Evolutionary conservation across 2,113 vertebrate genomes (phyloP).

Genomic region (Panthera tigris): DNA sequence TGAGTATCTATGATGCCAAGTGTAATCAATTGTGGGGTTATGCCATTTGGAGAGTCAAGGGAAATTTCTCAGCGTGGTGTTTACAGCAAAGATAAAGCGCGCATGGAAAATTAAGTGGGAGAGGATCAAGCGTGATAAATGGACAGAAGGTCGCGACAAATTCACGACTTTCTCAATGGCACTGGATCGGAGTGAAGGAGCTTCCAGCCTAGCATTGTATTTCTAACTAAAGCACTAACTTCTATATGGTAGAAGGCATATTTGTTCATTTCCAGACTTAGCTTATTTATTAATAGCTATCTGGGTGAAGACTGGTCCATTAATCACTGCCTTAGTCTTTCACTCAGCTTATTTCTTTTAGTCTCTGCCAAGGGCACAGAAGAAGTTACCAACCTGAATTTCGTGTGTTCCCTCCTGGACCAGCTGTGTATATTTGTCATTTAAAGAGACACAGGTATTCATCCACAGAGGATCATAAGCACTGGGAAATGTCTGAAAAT

Average conservation of each 20-base stretch:
- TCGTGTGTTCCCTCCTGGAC: background rate
- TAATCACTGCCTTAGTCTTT: background rate
- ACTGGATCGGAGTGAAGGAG: background rate
- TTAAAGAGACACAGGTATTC: background rate
- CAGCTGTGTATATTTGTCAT: background rate
- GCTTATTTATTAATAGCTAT: background rate
- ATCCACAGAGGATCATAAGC: background rate
- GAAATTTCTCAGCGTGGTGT: background rate
- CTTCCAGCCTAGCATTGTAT: background rate
- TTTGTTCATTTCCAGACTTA: background rate
- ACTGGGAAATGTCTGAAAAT: background rate
- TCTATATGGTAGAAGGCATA: background rate
- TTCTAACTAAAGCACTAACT: background rate
- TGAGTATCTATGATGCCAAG: background rate
- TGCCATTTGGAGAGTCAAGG: background rate
- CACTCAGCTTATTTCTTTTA: background rate
- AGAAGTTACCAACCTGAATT: background rate
- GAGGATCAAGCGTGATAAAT: background rate
- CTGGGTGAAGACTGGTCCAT: background rate
- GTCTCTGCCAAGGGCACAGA: background rate
- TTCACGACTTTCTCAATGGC: background rate
- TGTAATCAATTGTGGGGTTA: background rate
- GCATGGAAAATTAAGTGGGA: background rate
- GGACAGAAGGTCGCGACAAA: background rate
- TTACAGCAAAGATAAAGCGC: background rate